Base-by-base conservation (phyloP, 35 echinoderm and acorn worm species). In the Diadema setosum region DNA sequence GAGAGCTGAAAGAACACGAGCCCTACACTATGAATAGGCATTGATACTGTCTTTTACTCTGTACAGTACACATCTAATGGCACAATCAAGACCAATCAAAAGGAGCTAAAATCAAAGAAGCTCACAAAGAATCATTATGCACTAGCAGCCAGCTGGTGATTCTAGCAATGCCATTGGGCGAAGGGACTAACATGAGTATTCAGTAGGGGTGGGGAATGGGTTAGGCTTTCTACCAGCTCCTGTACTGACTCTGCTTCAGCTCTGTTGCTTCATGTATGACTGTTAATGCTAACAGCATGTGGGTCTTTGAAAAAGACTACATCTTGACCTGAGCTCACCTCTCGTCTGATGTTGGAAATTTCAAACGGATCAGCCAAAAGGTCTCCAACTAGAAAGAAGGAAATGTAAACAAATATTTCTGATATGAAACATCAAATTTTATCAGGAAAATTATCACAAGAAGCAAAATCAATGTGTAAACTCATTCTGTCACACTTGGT, bases 291-390 rank as follows among this genome's bases (percentile, higher is more conserved):
- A 52, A 52, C n/a, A 9, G 9, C 9, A 52, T 9, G 9, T 11
- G n/a, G n/a, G 48, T 52, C 9, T 52, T n/a, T 11, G 9, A n/a
- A n/a, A 9, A 9, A 52, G n/a, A 52, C n/a, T 9, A 52, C 48
- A 52, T 11, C 9, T 52, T 11, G n/a, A 52, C 9, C 9, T 52
- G n/a, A n/a, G 49, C 82, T 65, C 81, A 99, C 96, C 75, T 99
- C 96, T 50, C 96, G 81, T n/a, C 96, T 86, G 69, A 99, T 92
- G 12, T 85, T 99, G 59, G 96, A 99, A 33, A 99, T 86, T 83
- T 99, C 96, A 90, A 99, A 94, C 16, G 93, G 89, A 58, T 99
- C 96, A 9, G 87, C 96, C n/a, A 95, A 87, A 21, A 24, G 3
- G 74, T 94, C 93, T 32, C 96, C 96, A 92, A 39, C 83, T 91